Percentiles rank a stretch among this genome's conserved stretches.
phyloP scores from a whole-genome alignment of 2,113 vertebrate genomes.

The Sander lucioperca region DNA sequence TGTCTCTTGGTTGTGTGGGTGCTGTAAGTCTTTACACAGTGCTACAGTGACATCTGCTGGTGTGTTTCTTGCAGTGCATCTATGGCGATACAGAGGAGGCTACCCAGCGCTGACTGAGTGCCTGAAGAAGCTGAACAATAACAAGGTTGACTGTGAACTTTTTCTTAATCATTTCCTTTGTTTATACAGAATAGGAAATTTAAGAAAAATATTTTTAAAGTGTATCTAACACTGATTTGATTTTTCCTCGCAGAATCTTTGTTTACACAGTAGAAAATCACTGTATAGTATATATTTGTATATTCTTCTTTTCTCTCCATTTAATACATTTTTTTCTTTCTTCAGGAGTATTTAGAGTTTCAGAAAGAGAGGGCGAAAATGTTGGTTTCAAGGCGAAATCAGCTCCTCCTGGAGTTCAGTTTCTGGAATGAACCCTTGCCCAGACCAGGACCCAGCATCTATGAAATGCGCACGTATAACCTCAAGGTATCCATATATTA shows the following conservation, averaged over 20 bases:
- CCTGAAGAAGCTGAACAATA: conserved; percentile 89
- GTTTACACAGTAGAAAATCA: not conserved
- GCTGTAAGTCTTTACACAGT: conserved; percentile 6
- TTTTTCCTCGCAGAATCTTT: not conserved
- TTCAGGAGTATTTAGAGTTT: conserved; percentile 91
- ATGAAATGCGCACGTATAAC: conserved; percentile 93
- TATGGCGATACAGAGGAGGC: conserved; percentile 95
- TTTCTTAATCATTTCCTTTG: not conserved
- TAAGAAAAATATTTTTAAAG: not conserved
- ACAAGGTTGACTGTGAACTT: conserved; percentile 84
- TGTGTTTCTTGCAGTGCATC: conserved; percentile 88
- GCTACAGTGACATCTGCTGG: conserved; percentile 79
- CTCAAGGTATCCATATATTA: conserved; percentile 86
- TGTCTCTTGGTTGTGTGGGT: conserved; percentile 15
- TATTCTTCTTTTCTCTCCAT: not conserved
- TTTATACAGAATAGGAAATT: not conserved
- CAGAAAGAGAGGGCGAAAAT: conserved; percentile 92
- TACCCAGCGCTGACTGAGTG: conserved; percentile 94
- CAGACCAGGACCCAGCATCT: conserved; percentile 91
- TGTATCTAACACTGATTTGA: not conserved
- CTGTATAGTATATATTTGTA: not conserved
- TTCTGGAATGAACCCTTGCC: conserved; percentile 97
- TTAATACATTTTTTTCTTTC: not conserved
- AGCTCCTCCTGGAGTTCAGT: conserved; percentile 96
- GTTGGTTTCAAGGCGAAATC: conserved; percentile 93